A percentile compares a stretch with the other conserved stretches of the same genome.
Conservation (phyloP, 2,888 invertebrate genomes). For the Galerucella pusilla region DNA sequence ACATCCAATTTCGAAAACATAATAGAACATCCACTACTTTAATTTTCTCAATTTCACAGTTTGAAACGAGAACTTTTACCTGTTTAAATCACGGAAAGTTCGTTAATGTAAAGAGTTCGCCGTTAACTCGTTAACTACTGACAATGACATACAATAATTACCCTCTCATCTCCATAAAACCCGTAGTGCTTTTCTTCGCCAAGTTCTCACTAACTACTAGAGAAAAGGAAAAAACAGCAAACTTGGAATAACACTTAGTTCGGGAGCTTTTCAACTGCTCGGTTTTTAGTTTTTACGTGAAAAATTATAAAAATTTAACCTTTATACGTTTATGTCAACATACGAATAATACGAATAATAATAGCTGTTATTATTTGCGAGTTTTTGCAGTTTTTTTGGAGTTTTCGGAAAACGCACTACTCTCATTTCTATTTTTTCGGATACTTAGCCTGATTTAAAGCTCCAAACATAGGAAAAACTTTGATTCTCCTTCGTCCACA, state of each 20-base stretch:
- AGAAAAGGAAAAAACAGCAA: background rate
- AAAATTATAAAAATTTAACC: too few species aligned
- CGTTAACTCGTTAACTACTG: slow-evolving; percentile 52
- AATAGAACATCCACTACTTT: slow-evolving; percentile 36
- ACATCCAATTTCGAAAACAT: slow-evolving; percentile 34
- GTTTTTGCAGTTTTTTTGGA: too few species aligned
- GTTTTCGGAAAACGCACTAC: too few species aligned
- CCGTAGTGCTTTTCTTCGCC: slow-evolving; percentile 38
- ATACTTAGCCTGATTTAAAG: too few species aligned
- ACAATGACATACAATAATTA: slow-evolving; percentile 55
- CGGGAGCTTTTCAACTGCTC: background rate
- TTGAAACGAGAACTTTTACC: slow-evolving; percentile 42
- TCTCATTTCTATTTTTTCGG: too few species aligned
- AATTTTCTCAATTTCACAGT: slow-evolving; percentile 45
- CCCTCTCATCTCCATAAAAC: slow-evolving; percentile 49
- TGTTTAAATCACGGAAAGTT: slow-evolving; percentile 45
- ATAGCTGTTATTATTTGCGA: too few species aligned
- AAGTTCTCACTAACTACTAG: slow-evolving; percentile 14
- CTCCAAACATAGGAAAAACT: too few species aligned
- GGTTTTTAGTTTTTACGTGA: background rate
- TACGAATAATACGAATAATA: too few species aligned
- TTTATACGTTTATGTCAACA: too few species aligned
- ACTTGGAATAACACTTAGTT: background rate
- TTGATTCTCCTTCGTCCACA: too few species aligned
- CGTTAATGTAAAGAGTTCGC: slow-evolving; percentile 44